A percentile compares a stretch with the other conserved stretches of the same genome.
Evolutionary conservation across 1,140 invertebrate genomes (phyloP).

Genomic region (Zaprionus ornatus): DNA sequence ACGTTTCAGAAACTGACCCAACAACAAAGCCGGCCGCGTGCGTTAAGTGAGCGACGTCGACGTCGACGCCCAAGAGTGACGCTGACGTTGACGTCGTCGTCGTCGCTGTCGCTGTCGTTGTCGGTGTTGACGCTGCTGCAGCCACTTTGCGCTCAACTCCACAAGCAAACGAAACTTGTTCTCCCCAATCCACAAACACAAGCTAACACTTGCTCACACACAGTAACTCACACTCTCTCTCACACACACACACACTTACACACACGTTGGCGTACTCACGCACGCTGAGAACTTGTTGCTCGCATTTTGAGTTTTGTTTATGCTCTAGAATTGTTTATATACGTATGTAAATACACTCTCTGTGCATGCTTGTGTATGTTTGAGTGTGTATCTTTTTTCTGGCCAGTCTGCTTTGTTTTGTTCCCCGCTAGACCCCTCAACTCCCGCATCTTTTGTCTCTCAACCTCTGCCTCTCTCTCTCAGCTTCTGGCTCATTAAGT

Average conservation of each 20-base stretch:
- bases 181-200: conserved; percentile 31
- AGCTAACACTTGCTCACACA: neutral
- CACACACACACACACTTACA: conserved; percentile 6
- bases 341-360: conserved; percentile 12
- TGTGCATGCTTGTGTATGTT: neutral
- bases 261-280: conserved; percentile 17
- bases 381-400: conserved; percentile 8
- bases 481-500: conserved; percentile 50
- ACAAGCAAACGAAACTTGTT: conserved; percentile 67
- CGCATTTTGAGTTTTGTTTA: conserved; percentile 51
- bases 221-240: conserved; percentile 12
- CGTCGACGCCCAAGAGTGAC: conserved; percentile 5
- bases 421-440: neutral
- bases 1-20: conserved; percentile 66
- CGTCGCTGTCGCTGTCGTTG: neutral
- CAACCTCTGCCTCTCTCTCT: neutral
- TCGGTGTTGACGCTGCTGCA: conserved; percentile 30
- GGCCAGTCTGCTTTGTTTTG: conserved; percentile 24
- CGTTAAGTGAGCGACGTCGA: conserved; percentile 20
- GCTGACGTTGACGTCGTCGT: neutral
- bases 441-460: conserved; percentile 25
- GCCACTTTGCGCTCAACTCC: conserved; percentile 69
- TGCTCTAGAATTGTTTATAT: conserved; percentile 41
- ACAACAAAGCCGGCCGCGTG: conserved; percentile 58
- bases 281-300: conserved; percentile 64